Evolutionary conservation across 2,797 vertebrate genomes (phyloP).

Genomic region (Menidia menidia): DNA sequence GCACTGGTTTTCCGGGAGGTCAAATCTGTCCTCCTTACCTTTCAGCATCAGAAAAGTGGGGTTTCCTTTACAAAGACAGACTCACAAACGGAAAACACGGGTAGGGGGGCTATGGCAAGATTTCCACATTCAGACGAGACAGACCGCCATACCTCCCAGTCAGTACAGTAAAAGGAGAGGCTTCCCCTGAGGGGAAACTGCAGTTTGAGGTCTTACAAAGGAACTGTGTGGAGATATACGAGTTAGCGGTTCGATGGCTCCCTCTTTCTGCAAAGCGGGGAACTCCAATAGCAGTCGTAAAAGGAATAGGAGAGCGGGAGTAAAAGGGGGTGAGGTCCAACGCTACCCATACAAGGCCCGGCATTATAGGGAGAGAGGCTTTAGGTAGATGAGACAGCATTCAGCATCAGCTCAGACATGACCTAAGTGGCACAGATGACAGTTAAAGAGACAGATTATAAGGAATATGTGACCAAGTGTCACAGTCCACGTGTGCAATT

Average conservation of each 20-base stretch:
- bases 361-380: slow-evolving; percentile 32
- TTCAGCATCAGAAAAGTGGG: slow-evolving; percentile 33
- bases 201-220: slow-evolving; percentile 52
- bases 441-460: slow-evolving; percentile 49
- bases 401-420: slow-evolving; percentile 63
- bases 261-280: slow-evolving; percentile 45
- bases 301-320: slow-evolving; percentile 4
- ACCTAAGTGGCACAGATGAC: slow-evolving; percentile 56
- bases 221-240: slow-evolving; percentile 33
- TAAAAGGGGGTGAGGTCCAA: background rate
- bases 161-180: slow-evolving; percentile 37
- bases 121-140: slow-evolving; percentile 44
- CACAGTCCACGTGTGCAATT: slow-evolving; percentile 74
- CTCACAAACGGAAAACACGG: slow-evolving; percentile 28
- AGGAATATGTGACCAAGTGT: slow-evolving; percentile 53
- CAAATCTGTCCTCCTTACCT: slow-evolving; percentile 35
- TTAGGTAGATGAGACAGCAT: slow-evolving; percentile 49
- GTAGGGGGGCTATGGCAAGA: slow-evolving; percentile 31
- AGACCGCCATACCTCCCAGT: slow-evolving; percentile 17
- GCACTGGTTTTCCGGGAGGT: slow-evolving; percentile 72
- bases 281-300: slow-evolving; percentile 25
- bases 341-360: slow-evolving; percentile 12
- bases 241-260: slow-evolving; percentile 43
- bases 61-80: slow-evolving; percentile 25
- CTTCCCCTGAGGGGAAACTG: slow-evolving; percentile 27